A percentile compares a stretch with the other conserved stretches of the same genome.
Evolutionary conservation across 2,888 invertebrate species (phyloP).

Genomic region (Halictus ligatus): DNA sequence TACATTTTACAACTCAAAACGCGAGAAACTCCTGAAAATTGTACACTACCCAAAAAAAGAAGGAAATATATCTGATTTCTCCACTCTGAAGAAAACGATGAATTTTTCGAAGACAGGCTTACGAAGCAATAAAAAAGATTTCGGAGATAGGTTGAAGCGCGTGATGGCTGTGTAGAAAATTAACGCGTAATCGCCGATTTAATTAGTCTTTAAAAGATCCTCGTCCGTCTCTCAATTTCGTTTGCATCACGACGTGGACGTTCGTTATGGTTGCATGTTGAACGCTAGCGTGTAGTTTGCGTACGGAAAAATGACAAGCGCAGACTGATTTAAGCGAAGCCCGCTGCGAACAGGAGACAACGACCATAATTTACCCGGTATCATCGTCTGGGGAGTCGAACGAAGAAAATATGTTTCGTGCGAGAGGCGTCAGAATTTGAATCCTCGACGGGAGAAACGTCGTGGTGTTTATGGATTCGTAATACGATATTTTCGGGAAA

Average conservation of each 20-base stretch:
- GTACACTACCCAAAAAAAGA: too few species aligned
- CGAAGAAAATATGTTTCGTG: background rate
- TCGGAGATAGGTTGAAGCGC: too few species aligned
- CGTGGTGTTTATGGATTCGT: slow-evolving; percentile 30
- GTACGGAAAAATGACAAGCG: background rate
- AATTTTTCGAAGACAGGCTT: too few species aligned
- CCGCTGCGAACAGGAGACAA: background rate
- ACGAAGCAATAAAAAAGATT: too few species aligned
- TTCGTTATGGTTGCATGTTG: background rate
- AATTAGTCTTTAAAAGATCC: background rate
- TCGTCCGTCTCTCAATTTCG: background rate
- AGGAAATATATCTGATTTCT: too few species aligned
- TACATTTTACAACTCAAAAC: too few species aligned
- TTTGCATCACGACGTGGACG: background rate
- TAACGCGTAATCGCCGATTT: too few species aligned
- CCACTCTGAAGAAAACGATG: too few species aligned
- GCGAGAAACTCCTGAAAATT: too few species aligned
- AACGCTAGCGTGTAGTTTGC: background rate
- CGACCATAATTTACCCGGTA: slow-evolving; percentile 18
- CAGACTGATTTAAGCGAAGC: background rate
- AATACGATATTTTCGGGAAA: slow-evolving; percentile 43
- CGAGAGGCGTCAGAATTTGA: slow-evolving; percentile 21
- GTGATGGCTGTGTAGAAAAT: too few species aligned
- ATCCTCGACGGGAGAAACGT: background rate
- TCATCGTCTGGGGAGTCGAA: background rate